Evolutionary conservation across 2,113 vertebrate species (phyloP), one percentile per base, ranked within the genome.

Genomic region (Sardina pilchardus): DNA sequence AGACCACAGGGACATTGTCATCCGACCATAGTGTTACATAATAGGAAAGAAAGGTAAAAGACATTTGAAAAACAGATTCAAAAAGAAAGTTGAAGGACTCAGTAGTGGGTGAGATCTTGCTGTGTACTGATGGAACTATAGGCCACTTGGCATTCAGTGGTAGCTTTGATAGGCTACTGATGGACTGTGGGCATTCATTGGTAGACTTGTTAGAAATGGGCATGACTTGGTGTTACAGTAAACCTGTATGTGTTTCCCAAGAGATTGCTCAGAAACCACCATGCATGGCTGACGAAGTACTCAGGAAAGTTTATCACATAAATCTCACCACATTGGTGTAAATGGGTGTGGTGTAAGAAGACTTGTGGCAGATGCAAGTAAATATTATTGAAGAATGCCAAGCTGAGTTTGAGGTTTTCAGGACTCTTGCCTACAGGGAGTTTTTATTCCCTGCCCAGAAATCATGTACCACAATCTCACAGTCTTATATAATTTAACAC

Each of bases 341-440:
- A 34, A 71, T 30, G 83, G 87, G 89, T 67, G 85, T 85, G 82
- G 85, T 42, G 4, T 63, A 80, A 71, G 30, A 16, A 71, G 63
- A 67, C 50, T 80, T 45, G 43, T 19, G 30, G 63, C 4, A 10
- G n/a, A 34, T 4, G 63, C 63, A 71, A 34, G 63, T 71, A 34
- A 71, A 71, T 71, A 71, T 71, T 71, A 71, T 71, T 71, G 63
- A 12, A 34, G 63, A 71, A 34, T 30, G 63, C 12, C 16, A 16
- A 34, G 30, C 1, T 71, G 1, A 42, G 39, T 42, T 26, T 67
- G 59, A 67, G 59, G 59, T 30, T 67, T 67, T 67, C 26, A 8
- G 4, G 53, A 30, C 26, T 67, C 8, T 53, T 53, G 50, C 50
- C 17, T 17, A 14, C 50, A 19, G 17, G 17, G 16, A 47, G 3